Percentiles rank a stretch among this genome's conserved stretches.
These are phyloP conservation scores for Notoglanidium macrostoma DNA, from an alignment of 2,797 vertebrate genomes.

Conservation along the genomic window DNA sequence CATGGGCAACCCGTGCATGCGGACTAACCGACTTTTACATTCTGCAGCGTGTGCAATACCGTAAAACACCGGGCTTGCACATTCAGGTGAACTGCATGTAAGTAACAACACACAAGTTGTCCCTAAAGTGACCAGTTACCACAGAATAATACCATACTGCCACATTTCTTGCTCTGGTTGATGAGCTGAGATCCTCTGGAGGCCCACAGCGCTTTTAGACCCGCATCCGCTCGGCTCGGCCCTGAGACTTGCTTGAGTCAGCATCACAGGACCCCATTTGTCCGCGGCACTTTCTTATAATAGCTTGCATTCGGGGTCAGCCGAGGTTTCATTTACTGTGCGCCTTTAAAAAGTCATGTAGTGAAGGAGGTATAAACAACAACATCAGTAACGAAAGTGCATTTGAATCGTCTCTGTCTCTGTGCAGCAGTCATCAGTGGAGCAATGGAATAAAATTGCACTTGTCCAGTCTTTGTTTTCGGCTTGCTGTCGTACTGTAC, in stretches of 20 bases:
- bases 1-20: neutral
- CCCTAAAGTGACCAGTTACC: conserved; percentile 6
- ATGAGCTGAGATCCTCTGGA: conserved; percentile 43
- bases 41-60: neutral
- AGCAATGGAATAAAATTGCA: neutral
- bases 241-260: conserved; percentile 57
- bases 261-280: conserved; percentile 47
- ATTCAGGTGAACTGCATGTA: neutral
- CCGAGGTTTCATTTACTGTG: conserved; percentile 15
- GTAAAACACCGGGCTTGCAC: neutral
- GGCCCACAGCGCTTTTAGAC: conserved; percentile 41
- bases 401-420: neutral
- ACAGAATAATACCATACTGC: conserved; percentile 24
- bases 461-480: neutral
- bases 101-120: neutral
- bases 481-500: neutral
- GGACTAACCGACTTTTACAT: neutral
- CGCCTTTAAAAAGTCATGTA: conserved; percentile 27
- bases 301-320: conserved; percentile 38
- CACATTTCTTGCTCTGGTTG: conserved; percentile 9
- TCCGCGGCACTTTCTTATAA: conserved; percentile 51
- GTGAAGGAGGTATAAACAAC: conserved; percentile 9
- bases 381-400: conserved; percentile 14
- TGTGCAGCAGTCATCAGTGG: neutral
- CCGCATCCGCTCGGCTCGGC: conserved; percentile 35